Conservation (phyloP, 1,140 invertebrate genomes). For the Leptinotarsa undecemlineata region DNA sequence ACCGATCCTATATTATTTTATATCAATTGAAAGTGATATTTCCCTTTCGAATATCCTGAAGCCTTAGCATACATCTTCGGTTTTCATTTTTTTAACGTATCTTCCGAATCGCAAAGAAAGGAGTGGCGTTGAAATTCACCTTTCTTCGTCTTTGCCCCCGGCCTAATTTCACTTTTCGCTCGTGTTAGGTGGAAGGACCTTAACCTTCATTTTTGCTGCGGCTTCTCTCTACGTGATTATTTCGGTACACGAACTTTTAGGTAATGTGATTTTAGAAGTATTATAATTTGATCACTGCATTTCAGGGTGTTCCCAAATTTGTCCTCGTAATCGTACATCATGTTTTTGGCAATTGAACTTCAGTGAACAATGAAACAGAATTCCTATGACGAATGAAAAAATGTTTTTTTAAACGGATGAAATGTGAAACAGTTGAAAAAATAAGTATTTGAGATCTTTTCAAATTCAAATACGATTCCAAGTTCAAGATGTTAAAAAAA, state of each 20-base stretch:
- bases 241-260: background rate
- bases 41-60: background rate
- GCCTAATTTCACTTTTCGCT: background rate
- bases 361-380: too few relatives aligned
- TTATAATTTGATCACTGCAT: too few relatives aligned
- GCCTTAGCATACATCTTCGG: background rate
- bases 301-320: too few relatives aligned
- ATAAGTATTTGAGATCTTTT: too few relatives aligned
- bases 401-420: too few relatives aligned
- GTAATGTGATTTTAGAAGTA: too few relatives aligned
- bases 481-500: too few relatives aligned
- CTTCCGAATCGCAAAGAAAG: background rate
- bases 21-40: background rate
- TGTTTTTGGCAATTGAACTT: too few relatives aligned
- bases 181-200: background rate
- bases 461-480: too few relatives aligned
- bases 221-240: background rate
- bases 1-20: background rate
- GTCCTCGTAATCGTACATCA: too few relatives aligned
- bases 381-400: too few relatives aligned
- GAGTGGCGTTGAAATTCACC: background rate
- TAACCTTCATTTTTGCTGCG: background rate
- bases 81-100: background rate
- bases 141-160: background rate
- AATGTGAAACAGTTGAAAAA: too few relatives aligned